phyloP scores from a whole-genome alignment of 2,888 invertebrate genomes.

The Microlaimidae sp. region DNA sequence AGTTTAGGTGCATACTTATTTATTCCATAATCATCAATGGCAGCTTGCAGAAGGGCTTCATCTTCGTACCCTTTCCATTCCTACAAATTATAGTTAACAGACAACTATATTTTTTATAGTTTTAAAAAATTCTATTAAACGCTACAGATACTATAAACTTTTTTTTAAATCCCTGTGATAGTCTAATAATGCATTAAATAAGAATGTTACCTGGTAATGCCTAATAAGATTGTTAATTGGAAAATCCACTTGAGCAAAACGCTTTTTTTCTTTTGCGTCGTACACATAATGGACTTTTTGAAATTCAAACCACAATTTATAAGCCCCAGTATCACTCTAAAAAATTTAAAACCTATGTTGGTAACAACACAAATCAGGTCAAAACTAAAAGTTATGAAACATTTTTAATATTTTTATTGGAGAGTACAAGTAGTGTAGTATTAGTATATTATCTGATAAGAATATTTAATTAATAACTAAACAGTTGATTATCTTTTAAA shows the following conservation, averaged over 20 bases:
- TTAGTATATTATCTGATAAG: too few relatives aligned
- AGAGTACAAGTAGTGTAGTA: too few relatives aligned
- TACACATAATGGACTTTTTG: slow-evolving; percentile 94
- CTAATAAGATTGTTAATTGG: slow-evolving; percentile 48
- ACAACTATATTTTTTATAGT: background rate
- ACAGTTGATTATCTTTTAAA: too few relatives aligned
- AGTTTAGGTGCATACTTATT: slow-evolving; percentile 59
- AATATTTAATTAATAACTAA: too few relatives aligned
- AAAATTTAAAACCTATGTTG: too few relatives aligned
- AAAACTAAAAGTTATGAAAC: too few relatives aligned
- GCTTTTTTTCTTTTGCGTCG: slow-evolving; percentile 55
- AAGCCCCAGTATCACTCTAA: slow-evolving; percentile 24
- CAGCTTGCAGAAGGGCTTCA: slow-evolving; percentile 56
- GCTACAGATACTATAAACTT: background rate
- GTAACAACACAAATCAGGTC: too few relatives aligned
- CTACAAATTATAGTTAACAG: slow-evolving; percentile 34
- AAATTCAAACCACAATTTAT: slow-evolving; percentile 66
- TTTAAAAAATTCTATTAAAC: background rate
- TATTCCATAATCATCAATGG: slow-evolving; percentile 65
- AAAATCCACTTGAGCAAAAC: slow-evolving; percentile 64
- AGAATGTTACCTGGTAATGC: slow-evolving; percentile 34
- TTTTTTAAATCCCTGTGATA: slow-evolving; percentile 46
- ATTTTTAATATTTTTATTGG: too few relatives aligned
- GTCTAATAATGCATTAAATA: slow-evolving; percentile 61
- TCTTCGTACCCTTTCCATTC: slow-evolving; percentile 71